These are phyloP conservation scores for Stichopus chloronotus DNA, from an alignment of 35 echinoderm and acorn worm genomes.

Conservation along the genomic window DNA sequence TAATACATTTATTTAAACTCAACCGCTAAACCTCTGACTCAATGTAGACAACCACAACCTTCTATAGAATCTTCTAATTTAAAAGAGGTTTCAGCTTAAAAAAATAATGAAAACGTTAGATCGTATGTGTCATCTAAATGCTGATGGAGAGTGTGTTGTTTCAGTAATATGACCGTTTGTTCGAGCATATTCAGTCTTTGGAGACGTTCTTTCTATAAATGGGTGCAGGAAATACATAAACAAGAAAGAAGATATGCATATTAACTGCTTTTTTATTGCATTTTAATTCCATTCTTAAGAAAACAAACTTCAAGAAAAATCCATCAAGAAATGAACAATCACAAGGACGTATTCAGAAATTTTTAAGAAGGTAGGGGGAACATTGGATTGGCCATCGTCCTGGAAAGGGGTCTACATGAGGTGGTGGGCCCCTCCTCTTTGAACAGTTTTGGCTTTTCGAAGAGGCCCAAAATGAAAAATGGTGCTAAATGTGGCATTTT, in stretches of 20 bases:
- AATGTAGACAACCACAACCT: neutral
- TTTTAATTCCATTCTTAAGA: neutral
- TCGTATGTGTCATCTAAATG: neutral
- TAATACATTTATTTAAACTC: neutral
- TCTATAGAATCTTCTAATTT: neutral
- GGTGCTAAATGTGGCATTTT: neutral
- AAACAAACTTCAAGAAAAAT: neutral
- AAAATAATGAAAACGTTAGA: neutral
- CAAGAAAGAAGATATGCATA: neutral
- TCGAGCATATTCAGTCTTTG: neutral
- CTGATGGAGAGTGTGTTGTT: neutral
- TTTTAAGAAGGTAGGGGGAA: too few relatives aligned
- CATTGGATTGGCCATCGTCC: too few relatives aligned
- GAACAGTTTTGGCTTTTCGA: too few relatives aligned
- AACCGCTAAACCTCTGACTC: neutral
- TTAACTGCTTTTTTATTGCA: neutral
- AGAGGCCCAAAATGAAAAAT: too few relatives aligned
- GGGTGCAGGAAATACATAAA: too few relatives aligned
- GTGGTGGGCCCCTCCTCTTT: too few relatives aligned
- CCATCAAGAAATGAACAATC: neutral
- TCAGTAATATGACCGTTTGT: slow-evolving; percentile 6
- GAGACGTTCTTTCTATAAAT: too few relatives aligned
- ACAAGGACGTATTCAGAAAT: too few relatives aligned
- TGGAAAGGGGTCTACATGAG: too few relatives aligned
- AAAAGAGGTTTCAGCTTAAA: neutral